These are phyloP conservation scores for Ceraclea dissimilis DNA, from an alignment of 2,888 invertebrate genomes.

Conservation along the genomic window DNA sequence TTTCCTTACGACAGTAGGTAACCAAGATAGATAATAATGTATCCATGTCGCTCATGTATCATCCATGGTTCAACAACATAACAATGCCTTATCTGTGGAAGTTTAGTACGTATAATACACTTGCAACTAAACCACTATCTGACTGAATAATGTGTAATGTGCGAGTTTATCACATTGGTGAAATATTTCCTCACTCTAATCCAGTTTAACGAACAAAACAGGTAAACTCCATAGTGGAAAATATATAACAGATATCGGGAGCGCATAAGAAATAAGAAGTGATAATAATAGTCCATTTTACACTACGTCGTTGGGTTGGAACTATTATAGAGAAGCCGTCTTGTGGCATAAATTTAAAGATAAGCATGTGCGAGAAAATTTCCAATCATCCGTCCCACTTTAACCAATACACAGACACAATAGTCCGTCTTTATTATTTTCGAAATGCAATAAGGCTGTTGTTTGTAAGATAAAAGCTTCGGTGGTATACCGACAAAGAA, in stretches of 20 bases:
- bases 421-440: neutral
- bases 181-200: too few species aligned
- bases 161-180: too few species aligned
- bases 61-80: too few species aligned
- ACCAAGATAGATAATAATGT: too few species aligned
- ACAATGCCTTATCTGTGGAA: too few species aligned
- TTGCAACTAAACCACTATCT: too few species aligned
- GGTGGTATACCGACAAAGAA: neutral
- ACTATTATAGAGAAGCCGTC: neutral
- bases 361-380: neutral
- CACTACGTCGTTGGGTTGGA: neutral
- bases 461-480: neutral
- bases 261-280: neutral
- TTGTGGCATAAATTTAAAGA: neutral
- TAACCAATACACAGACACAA: neutral
- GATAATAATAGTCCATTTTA: neutral
- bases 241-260: neutral
- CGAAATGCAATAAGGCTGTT: neutral
- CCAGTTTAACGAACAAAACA: too few species aligned
- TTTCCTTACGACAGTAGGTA: too few species aligned
- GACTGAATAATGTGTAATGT: too few species aligned
- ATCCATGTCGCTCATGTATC: too few species aligned
- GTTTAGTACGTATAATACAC: too few species aligned
- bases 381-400: neutral
- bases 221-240: too few species aligned